phyloP scores from a whole-genome alignment of 2,888 invertebrate species.

The Lucinisca nassula region DNA sequence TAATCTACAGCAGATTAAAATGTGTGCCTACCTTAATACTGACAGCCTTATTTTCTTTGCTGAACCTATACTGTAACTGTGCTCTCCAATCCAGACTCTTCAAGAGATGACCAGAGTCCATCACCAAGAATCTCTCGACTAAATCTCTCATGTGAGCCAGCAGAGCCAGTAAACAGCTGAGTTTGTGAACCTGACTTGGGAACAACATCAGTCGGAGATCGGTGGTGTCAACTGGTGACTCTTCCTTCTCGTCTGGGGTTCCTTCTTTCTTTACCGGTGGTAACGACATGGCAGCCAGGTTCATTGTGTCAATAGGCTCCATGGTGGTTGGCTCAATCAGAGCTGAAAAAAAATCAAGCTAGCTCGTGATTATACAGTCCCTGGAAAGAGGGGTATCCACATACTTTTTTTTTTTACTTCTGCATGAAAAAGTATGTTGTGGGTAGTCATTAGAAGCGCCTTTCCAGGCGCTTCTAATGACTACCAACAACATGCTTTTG shows the following conservation, averaged over 20 bases:
- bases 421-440: too few relatives aligned
- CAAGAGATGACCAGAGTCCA: conserved; percentile 66
- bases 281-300: conserved; percentile 69
- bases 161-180: conserved; percentile 81
- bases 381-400: too few relatives aligned
- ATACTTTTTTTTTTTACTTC: too few relatives aligned
- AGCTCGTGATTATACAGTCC: too few relatives aligned
- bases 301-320: conserved; percentile 85
- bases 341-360: conserved; percentile 63
- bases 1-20: too few relatives aligned
- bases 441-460: too few relatives aligned
- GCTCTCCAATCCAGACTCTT: conserved; percentile 83
- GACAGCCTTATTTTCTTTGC: conserved; percentile 74
- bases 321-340: conserved; percentile 77
- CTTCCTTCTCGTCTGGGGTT: conserved; percentile 56
- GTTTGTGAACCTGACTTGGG: conserved; percentile 85
- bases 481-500: too few relatives aligned
- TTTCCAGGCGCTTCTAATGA: too few relatives aligned
- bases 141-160: conserved; percentile 83
- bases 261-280: conserved; percentile 68
- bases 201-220: conserved; percentile 83
- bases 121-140: conserved; percentile 72
- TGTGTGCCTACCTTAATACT: conserved; percentile 75
- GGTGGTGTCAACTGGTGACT: conserved; percentile 65
- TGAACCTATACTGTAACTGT: conserved; percentile 80